phyloP scores from a whole-genome alignment of 2,888 invertebrate genomes.

The Empis stercorea region DNA sequence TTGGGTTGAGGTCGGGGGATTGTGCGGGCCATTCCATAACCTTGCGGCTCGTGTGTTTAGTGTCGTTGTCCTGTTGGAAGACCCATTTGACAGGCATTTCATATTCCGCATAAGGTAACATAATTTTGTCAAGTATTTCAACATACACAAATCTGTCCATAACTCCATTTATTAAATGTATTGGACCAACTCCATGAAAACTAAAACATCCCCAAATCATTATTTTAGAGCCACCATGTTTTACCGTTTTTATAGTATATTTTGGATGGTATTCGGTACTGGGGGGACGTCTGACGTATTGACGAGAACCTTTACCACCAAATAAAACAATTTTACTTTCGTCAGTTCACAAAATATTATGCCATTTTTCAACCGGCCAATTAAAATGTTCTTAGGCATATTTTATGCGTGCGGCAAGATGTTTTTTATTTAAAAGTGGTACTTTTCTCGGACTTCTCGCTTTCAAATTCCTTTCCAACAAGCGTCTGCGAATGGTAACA shows the following conservation, averaged over 20 bases:
- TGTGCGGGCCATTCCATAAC: constrained; percentile 9
- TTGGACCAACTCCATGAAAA: neutral
- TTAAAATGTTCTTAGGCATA: constrained; percentile 2
- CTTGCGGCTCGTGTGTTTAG: constrained; percentile 3
- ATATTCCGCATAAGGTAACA: no score
- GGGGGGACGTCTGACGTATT: neutral
- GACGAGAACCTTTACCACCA: neutral
- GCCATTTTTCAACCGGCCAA: constrained; percentile 4
- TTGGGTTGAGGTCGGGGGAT: constrained; percentile 9
- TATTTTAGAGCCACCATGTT: no score
- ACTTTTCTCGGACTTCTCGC: neutral
- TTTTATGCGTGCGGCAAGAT: neutral
- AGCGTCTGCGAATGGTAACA: neutral
- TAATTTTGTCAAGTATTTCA: no score
- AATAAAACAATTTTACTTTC: constrained; percentile 2
- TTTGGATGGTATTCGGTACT: constrained; percentile 2
- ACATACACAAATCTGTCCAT: no score
- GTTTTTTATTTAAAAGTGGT: neutral
- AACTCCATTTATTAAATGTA: no score
- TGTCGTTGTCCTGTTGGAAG: constrained; percentile 7
- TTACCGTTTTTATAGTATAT: neutral
- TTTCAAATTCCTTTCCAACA: neutral
- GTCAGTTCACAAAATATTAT: constrained; percentile 1
- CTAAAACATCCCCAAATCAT: constrained; percentile 2
- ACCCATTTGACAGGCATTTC: no score